Evolutionary conservation across 2,113 vertebrate species (phyloP).

Genomic region (Mixornis gularis): DNA sequence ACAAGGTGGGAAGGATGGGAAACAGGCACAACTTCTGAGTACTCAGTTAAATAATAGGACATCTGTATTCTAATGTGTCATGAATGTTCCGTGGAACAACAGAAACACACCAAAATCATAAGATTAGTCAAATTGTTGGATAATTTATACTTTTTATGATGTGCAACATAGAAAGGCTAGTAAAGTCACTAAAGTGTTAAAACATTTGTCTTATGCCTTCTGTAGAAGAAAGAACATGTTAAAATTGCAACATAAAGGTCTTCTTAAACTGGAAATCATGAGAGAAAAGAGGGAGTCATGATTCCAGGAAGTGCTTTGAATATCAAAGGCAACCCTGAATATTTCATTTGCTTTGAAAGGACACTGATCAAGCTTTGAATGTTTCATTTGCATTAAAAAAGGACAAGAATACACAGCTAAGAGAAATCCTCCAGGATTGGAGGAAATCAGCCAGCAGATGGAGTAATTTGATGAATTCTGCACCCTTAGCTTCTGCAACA

Average conservation of each 20-base stretch:
- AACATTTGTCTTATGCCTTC: background rate
- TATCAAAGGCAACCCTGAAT: constrained; percentile 60
- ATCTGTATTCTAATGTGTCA: background rate
- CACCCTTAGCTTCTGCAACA: background rate
- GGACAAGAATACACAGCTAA: constrained; percentile 7
- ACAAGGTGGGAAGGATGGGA: background rate
- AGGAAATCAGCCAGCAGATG: constrained; percentile 50
- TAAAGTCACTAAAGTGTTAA: constrained; percentile 40
- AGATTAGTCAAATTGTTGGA: background rate
- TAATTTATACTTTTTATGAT: background rate
- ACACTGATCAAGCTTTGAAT: constrained; percentile 55
- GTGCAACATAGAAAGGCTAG: background rate
- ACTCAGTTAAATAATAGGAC: background rate
- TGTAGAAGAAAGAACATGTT: constrained; percentile 7
- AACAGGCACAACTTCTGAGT: background rate
- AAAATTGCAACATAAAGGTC: constrained; percentile 34
- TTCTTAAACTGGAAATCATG: constrained; percentile 21
- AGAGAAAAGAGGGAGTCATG: constrained; percentile 15
- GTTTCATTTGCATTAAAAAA: constrained; percentile 61
- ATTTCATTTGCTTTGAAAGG: constrained; percentile 61
- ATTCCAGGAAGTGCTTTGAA: constrained; percentile 56
- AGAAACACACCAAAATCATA: background rate
- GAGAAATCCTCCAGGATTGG: constrained; percentile 43
- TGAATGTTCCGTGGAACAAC: background rate
- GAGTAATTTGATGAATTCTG: constrained; percentile 20